Conservation (phyloP, 2,797 vertebrate species). For the Molothrus ater region DNA sequence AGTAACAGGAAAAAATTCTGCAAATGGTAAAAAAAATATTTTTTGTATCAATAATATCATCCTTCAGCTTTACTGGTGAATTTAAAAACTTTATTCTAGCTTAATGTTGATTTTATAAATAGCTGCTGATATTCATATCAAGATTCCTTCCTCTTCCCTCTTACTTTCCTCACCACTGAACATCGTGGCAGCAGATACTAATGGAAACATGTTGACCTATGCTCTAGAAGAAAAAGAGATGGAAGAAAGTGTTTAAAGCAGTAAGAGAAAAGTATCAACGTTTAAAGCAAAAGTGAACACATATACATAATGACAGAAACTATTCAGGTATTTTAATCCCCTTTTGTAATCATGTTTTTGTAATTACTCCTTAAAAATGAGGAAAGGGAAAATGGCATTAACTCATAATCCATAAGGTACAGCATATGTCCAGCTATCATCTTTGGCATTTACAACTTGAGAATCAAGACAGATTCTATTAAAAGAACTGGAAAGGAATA, state of each 20-base stretch:
- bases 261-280: not conserved
- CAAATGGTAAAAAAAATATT: not conserved
- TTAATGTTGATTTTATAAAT: not conserved
- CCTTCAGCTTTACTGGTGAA: not conserved
- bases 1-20: not conserved
- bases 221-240: not conserved
- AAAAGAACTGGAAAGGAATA: not conserved
- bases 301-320: not conserved
- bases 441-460: not conserved
- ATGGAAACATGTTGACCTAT: not conserved
- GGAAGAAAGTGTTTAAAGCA: not conserved
- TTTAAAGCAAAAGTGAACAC: not conserved
- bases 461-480: not conserved
- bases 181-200: not conserved
- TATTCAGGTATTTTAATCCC: not conserved
- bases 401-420: not conserved
- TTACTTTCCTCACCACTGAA: not conserved
- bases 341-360: not conserved
- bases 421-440: not conserved
- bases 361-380: not conserved
- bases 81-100: not conserved
- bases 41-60: not conserved
- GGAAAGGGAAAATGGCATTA: not conserved
- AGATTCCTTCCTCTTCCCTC: not conserved
- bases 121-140: not conserved